Evolutionary conservation across 2,797 vertebrate genomes (phyloP), one percentile per base, ranked within the genome.

Genomic region (Danio jaintianensis): DNA sequence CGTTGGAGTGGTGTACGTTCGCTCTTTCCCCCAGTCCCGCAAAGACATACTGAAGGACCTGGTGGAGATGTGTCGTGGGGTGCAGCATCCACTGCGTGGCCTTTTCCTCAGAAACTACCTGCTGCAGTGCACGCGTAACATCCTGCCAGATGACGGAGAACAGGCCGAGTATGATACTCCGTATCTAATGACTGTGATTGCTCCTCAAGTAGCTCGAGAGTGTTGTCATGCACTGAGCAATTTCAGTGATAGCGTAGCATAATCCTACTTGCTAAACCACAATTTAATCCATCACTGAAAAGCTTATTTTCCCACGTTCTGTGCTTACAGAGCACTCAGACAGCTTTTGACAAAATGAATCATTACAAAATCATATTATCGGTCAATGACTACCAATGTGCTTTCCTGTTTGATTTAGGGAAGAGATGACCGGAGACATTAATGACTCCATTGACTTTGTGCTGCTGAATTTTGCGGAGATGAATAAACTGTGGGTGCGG

Each of bases 401-500:
- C 36, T 67, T 5, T 75, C 20, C 48, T 81, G 20, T 81, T 58
- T 58, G 6, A 85, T 88, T 18, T 89, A 98, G 98, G 42, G 98
- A 99, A 89, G 97, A 98, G 89, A 96, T 96, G 85, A 99, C 97
- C 0, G 98, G 98, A 0, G 98, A 99, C 59, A 97, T 99, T 84
- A 96, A 95, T 7, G 98, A 99, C 89, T 99, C 98, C 0, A 96
- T 99, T 81, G 98, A 99, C 89, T 99, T 99, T 82, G 96, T 99
- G 38, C 93, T 99, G 16, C 94, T 99, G 79, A 99, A 99, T 93
- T 99, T 99, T 84, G 98, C 98, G 0, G 98, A 99, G 85, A 99
- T 99, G 98, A 99, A 99, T 90, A 99, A 99, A 79, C 91, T 99
- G 4, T 99, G 98, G 98, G 98, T 99, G 81, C 93, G 97, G 36